Evolutionary conservation across 1,140 invertebrate genomes (phyloP).

Genomic region (Brachionus rotundiformis): DNA sequence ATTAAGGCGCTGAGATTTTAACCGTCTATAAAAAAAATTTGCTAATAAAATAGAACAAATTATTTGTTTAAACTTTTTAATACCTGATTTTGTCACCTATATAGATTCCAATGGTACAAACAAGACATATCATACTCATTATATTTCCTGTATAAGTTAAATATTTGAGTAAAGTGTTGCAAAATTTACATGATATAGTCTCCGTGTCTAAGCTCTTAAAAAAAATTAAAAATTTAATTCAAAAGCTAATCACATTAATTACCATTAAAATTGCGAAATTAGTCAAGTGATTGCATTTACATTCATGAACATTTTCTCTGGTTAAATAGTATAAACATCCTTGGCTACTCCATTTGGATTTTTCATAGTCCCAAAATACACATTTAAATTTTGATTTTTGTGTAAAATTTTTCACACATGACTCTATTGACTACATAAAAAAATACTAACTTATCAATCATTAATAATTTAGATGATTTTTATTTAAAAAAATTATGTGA

Average conservation of each 20-base stretch:
- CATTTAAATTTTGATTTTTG: conserved; percentile 11
- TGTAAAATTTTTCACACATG: not conserved
- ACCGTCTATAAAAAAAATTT: not conserved
- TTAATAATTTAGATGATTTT: too few relatives aligned
- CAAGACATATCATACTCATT: conserved; percentile 30
- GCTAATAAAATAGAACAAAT: not conserved
- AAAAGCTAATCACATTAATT: not conserved
- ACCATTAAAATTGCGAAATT: conserved; percentile 51
- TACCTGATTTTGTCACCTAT: conserved; percentile 25
- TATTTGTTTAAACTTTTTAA: not conserved
- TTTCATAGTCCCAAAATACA: conserved; percentile 45
- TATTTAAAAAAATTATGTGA: too few relatives aligned
- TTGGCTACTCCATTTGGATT: conserved; percentile 5
- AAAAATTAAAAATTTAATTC: not conserved
- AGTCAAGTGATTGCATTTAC: conserved; percentile 49
- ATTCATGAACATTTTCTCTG: not conserved
- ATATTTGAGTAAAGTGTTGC: not conserved
- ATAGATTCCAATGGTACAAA: not conserved
- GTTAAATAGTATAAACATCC: not conserved
- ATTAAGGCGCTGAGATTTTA: not conserved
- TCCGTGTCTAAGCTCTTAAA: conserved; percentile 37
- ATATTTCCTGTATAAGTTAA: conserved; percentile 1
- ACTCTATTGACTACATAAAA: not conserved
- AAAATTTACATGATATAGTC: conserved; percentile 8
- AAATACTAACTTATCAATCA: too few relatives aligned